phyloP scores from a whole-genome alignment of 1,140 invertebrate genomes.

The Araneus ventricosus region DNA sequence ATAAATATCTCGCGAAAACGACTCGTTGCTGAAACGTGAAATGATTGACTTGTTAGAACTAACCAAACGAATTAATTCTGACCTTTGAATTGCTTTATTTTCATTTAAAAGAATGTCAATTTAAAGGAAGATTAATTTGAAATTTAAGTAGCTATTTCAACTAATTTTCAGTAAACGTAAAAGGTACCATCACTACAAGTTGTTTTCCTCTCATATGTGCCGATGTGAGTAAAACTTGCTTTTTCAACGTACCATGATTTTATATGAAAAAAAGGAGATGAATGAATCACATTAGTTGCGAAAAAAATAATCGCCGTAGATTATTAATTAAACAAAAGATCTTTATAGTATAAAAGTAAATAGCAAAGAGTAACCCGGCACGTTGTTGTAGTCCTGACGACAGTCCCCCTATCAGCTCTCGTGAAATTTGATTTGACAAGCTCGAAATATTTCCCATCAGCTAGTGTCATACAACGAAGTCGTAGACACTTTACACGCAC shows the following conservation, averaged over 20 bases:
- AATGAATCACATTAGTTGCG: slow-evolving; percentile 38
- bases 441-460: slow-evolving; percentile 99
- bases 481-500: slow-evolving; percentile 93
- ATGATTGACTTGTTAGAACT: no score
- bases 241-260: slow-evolving; percentile 27
- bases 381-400: slow-evolving; percentile 96
- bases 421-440: slow-evolving; percentile 99
- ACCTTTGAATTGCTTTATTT: no score
- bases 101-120: no score
- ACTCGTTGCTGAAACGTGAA: no score
- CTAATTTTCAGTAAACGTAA: no score
- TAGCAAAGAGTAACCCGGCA: slow-evolving; percentile 95
- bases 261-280: slow-evolving; percentile 13
- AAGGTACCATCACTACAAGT: no score
- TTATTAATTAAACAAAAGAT: slow-evolving; percentile 88
- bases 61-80: no score
- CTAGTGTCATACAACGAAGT: slow-evolving; percentile 90
- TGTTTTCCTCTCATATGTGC: no score
- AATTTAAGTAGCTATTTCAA: no score
- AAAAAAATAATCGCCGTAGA: background rate
- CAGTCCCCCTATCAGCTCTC: slow-evolving; percentile 95
- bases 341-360: slow-evolving; percentile 94
- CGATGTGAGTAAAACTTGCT: background rate
- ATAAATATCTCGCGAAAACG: no score
- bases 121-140: no score